Evolutionary conservation across 2,797 vertebrate genomes (phyloP), one percentile per base, ranked within the genome.

Genomic region (Rhinella marina): DNA sequence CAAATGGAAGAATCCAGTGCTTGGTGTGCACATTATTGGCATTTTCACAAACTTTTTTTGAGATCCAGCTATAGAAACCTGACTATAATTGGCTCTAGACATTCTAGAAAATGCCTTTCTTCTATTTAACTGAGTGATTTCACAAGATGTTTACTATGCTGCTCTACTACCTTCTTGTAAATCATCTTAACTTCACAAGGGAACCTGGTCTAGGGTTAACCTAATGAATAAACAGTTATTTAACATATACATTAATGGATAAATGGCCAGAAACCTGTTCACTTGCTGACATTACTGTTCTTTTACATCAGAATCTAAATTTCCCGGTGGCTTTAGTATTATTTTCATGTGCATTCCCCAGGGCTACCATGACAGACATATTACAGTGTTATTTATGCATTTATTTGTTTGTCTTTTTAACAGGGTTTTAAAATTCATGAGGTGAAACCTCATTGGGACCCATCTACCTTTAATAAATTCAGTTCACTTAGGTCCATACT

Each of bases 11-110:
- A 41, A 82, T 86, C 52, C 66, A 76, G 79, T n/a, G 62, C 66
- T 77, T 64, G 77, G 87, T 59, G 70, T 82, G 79, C 1, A 8
- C 50, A 48, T 70, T 89, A 89, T 82, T 89, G 84, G 62, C 80
- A 72, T 89, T 89, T 89, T 83, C 29, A 70, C 80, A 86, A 79
- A 77, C 61, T 77, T 86, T 88, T 41, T 82, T 86, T 89, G 78
- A 72, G 78, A 61, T 73, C 79, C 76, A 66, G 59, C 57, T 82
- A 62, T 88, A 75, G 52, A 84, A 88, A 85, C 19, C 48, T 25
- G n/a, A 23, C 54, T 29, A 70, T 88, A 88, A 88, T 88, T 85
- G 76, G 87, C 50, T 83, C 52, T 66, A 75, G 68, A 85, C 70
- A 76, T 64, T 81, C 50, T 52, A 81, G 87, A 57, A 50, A n/a